phyloP scores from a whole-genome alignment of 2,888 invertebrate genomes.

The Ophraella communa region DNA sequence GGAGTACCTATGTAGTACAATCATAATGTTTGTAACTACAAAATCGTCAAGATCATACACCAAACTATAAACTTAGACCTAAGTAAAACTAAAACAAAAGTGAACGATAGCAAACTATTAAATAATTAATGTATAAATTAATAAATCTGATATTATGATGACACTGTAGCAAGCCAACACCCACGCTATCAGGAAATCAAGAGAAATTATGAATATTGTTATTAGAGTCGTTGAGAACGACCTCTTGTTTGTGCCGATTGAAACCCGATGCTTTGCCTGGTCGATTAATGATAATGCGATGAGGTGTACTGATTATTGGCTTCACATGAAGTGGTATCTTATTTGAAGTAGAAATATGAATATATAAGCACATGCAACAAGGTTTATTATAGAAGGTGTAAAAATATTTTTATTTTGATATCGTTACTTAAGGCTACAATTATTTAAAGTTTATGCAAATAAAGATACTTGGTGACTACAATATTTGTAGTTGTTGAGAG shows the following conservation, averaged over 20 bases:
- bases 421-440: not conserved
- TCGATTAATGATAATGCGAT: not conserved
- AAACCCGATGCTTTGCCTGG: conserved; percentile 10
- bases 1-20: too few species aligned
- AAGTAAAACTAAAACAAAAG: too few species aligned
- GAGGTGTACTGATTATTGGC: not conserved
- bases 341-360: not conserved
- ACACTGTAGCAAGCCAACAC: not conserved
- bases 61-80: too few species aligned
- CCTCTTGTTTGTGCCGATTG: conserved; percentile 13
- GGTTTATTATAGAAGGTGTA: not conserved
- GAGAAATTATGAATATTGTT: conserved; percentile 19
- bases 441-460: not conserved
- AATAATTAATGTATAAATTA: not conserved
- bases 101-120: too few species aligned
- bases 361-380: not conserved
- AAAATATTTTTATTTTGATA: not conserved
- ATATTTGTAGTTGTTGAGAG: too few species aligned
- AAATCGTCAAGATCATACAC: too few species aligned
- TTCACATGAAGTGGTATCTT: not conserved
- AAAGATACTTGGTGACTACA: not conserved
- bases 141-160: not conserved
- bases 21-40: too few species aligned
- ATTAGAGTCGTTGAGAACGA: conserved; percentile 6
- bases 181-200: conserved; percentile 13